These are phyloP conservation scores for Rhodophaea formosa DNA, from an alignment of 2,888 invertebrate species.

Conservation along the genomic window DNA sequence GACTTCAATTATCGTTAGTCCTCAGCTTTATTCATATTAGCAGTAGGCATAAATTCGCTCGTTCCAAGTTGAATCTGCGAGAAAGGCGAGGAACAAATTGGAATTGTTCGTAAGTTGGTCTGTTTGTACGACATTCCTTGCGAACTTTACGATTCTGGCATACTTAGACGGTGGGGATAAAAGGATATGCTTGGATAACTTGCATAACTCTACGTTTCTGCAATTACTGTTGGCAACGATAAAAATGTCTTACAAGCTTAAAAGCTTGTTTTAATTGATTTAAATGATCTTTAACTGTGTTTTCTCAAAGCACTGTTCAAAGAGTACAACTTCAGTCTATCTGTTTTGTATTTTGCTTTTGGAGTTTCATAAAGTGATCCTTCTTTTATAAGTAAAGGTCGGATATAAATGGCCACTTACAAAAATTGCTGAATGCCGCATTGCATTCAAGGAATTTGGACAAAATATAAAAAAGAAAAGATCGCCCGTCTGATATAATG, in stretches of 20 bases:
- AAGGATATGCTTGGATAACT: conserved; percentile 20
- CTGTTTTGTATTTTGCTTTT: not conserved
- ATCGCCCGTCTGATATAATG: conserved; percentile 3
- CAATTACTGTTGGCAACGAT: conserved; percentile 9
- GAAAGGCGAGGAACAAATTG: conserved; percentile 48
- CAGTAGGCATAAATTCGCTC: not conserved
- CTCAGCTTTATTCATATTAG: not conserved
- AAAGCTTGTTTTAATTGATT: conserved; percentile 9
- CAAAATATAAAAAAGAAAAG: conserved; percentile 7
- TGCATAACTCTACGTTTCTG: conserved; percentile 17
- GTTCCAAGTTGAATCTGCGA: conserved; percentile 7
- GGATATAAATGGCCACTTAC: not conserved
- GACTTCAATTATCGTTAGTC: not conserved
- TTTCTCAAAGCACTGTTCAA: not conserved
- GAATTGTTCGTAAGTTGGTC: conserved; percentile 51
- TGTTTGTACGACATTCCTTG: conserved; percentile 34
- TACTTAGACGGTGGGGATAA: conserved; percentile 30
- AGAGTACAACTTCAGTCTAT: not conserved
- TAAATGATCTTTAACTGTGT: not conserved
- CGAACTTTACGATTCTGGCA: conserved; percentile 34
- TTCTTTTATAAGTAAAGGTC: not conserved
- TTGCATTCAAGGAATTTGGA: not conserved
- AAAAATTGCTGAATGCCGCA: conserved; percentile 3
- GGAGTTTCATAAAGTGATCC: not conserved
- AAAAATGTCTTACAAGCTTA: not conserved